A percentile compares a stretch with the other conserved stretches of the same genome.
phyloP scores from a whole-genome alignment of 1,140 invertebrate genomes.

The Temnothorax longispinosus region DNA sequence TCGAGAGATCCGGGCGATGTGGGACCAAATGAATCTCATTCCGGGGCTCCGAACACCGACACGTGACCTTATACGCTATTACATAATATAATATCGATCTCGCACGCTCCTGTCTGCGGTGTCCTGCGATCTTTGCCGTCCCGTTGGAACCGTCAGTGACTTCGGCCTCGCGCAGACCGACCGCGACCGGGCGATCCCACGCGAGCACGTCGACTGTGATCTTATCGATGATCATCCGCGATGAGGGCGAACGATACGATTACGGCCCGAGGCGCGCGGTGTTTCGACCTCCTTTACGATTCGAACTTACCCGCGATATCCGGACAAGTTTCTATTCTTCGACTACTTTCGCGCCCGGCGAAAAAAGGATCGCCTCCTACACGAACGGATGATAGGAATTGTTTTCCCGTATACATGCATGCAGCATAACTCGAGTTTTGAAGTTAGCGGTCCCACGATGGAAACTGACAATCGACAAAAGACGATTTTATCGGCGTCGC shows the following conservation, averaged over 20 bases:
- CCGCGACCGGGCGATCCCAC: constrained; percentile 57
- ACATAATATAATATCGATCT: constrained; percentile 68
- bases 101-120: constrained; percentile 61
- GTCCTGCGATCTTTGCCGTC: constrained; percentile 51
- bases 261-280: constrained; percentile 4
- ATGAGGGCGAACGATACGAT: not conserved
- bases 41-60: constrained; percentile 51
- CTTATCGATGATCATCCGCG: constrained; percentile 50
- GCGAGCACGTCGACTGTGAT: constrained; percentile 70
- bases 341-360: not conserved
- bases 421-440: constrained; percentile 41
- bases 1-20: constrained; percentile 42
- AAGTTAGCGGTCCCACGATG: constrained; percentile 39
- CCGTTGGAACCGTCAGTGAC: not conserved
- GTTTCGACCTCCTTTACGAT: not conserved
- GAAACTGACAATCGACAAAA: constrained; percentile 59
- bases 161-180: not conserved
- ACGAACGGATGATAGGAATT: not conserved
- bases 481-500: constrained; percentile 52
- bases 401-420: not conserved
- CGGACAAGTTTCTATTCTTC: not conserved
- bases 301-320: not conserved
- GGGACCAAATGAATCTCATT: constrained; percentile 62
- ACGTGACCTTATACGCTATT: constrained; percentile 67
- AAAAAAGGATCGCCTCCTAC: not conserved